Base-by-base conservation (phyloP, 1,140 invertebrate species). In the Pristionchus pacificus region DNA sequence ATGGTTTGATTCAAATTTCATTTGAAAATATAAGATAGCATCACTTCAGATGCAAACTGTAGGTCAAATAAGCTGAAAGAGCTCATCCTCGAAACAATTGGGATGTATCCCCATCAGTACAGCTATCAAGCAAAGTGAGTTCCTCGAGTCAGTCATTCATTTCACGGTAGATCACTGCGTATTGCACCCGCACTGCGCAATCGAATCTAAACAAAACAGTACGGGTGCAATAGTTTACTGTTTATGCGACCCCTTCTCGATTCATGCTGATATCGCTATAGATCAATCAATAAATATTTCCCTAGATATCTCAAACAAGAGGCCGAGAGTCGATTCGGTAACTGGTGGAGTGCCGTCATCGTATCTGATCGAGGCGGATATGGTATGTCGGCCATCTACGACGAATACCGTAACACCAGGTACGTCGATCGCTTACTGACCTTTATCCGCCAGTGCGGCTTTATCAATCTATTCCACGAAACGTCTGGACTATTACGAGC, bases 341-440 rank as follows among this genome's bases (percentile, higher is more conserved):
- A 84, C 66, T 82, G 81, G 81, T 82, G 81, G 81, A 79, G 77
- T 70, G 80, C 81, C 1, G 81, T 82, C 14, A 82, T 82, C 61
- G 80, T 82, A 24, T 84, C 74, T 55, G 82, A 82, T 24, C 60
- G 76, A n/a, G 81, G 81, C 19, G 82, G 81, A 27, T 82, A 82
- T 65, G 81, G 81, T 27, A 81, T 83, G 79, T 72, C 70, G 58
- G 82, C 81, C 14, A 79, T 82, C 60, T 82, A 84, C 67, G 81
- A 82, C 66, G 80, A 82, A 60, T 71, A 74, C 55, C 76, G 84
- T 60, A 82, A 82, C 69, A 82, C 80, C n/a, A 84, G 83, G 80
- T 83, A 58, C 29, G 63, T 38, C n/a, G n/a, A n/a, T n/a, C n/a
- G n/a, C n/a, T n/a, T n/a, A n/a, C n/a, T n/a, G n/a, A n/a, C n/a